Conservation (phyloP, 1,140 invertebrate genomes). For the Arion vulgaris region DNA sequence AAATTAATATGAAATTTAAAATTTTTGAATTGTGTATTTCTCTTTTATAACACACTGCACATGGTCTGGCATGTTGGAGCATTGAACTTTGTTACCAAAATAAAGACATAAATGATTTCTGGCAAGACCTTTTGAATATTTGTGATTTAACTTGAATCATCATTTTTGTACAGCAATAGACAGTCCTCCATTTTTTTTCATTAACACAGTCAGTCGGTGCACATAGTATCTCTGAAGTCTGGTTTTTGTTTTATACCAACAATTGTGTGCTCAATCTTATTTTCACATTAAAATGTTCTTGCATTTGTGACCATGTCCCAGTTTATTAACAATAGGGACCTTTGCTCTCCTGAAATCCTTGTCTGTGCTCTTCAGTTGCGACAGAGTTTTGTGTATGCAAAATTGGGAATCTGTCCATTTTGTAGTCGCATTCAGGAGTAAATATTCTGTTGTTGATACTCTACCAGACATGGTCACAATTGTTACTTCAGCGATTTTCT, state of each 20-base stretch:
- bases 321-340: neutral
- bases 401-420: neutral
- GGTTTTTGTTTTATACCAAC: neutral
- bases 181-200: neutral
- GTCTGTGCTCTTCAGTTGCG: neutral
- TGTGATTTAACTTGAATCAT: neutral
- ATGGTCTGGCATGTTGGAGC: neutral
- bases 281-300: neutral
- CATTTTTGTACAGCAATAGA: neutral
- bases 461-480: neutral
- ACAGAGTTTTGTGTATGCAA: neutral
- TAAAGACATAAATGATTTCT: neutral
- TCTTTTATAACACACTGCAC: neutral
- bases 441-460: conserved; percentile 24
- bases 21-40: neutral
- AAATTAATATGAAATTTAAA: neutral
- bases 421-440: neutral
- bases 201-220: no score
- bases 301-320: conserved; percentile 6
- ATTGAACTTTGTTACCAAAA: neutral
- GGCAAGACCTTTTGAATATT: neutral
- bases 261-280: neutral
- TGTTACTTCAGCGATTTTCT: no score
- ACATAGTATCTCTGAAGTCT: no score
- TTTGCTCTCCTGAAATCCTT: conserved; percentile 18